phyloP scores from a whole-genome alignment of 1,140 invertebrate genomes.

The Calephelis nemesis region DNA sequence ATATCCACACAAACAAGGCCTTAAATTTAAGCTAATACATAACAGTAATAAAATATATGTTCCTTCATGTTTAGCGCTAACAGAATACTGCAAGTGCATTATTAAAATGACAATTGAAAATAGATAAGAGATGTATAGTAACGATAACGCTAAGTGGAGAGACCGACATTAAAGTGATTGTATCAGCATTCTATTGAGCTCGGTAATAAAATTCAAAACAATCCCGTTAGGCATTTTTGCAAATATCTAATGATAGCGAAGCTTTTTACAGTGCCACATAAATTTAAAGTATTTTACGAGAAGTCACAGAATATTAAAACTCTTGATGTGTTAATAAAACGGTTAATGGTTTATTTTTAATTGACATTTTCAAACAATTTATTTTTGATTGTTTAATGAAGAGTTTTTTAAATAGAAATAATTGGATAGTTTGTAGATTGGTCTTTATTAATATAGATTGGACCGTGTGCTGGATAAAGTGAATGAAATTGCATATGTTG shows the following conservation, averaged over 20 bases:
- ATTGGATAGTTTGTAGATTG: too few species aligned
- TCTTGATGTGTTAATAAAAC: neutral
- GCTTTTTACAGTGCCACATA: slow-evolving; percentile 47
- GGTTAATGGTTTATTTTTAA: neutral
- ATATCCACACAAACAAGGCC: too few species aligned
- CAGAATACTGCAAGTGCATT: neutral
- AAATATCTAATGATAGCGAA: slow-evolving; percentile 50
- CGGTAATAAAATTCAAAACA: slow-evolving; percentile 2
- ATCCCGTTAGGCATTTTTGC: slow-evolving; percentile 59
- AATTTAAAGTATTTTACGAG: slow-evolving; percentile 67
- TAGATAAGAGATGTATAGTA: neutral
- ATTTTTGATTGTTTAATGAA: too few species aligned
- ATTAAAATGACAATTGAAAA: slow-evolving; percentile 9
- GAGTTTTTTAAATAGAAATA: too few species aligned
- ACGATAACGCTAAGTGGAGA: slow-evolving; percentile 9
- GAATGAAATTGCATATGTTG: too few species aligned
- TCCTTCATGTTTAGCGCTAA: too few species aligned
- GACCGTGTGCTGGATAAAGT: too few species aligned
- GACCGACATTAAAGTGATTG: slow-evolving; percentile 2
- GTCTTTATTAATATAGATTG: too few species aligned
- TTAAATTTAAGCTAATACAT: too few species aligned
- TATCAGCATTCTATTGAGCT: neutral
- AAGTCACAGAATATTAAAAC: slow-evolving; percentile 20
- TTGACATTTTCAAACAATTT: too few species aligned
- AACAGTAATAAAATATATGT: too few species aligned